Evolutionary conservation across 2,113 vertebrate genomes (phyloP).

Genomic region (Seriola rivoliana): DNA sequence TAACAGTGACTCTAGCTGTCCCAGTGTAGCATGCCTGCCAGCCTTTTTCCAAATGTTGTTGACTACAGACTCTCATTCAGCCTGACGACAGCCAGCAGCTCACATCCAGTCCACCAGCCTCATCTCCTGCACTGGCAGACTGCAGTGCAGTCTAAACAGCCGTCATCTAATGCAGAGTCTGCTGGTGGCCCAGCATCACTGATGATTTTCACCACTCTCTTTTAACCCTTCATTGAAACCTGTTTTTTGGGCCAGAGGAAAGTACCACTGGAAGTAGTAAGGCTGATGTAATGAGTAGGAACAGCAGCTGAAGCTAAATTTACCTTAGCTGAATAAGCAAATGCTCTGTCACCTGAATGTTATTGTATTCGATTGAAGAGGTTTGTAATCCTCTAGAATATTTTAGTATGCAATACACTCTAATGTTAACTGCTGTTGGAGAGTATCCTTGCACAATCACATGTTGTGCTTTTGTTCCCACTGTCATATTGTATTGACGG

Average conservation of each 20-base stretch:
- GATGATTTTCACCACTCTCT: slow-evolving; percentile 44
- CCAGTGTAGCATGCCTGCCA: slow-evolving; percentile 67
- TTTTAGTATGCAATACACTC: slow-evolving; percentile 3
- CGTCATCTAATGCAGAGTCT: slow-evolving; percentile 54
- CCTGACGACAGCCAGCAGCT: slow-evolving; percentile 53
- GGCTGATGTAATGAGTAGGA: slow-evolving; percentile 33
- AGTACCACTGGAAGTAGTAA: slow-evolving; percentile 12
- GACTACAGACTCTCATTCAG: slow-evolving; percentile 62
- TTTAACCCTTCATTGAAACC: slow-evolving; percentile 38
- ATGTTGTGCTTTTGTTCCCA: background rate
- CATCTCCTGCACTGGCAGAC: slow-evolving; percentile 51
- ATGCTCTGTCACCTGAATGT: slow-evolving; percentile 34
- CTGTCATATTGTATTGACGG: slow-evolving; percentile 1
- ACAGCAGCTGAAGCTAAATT: slow-evolving; percentile 55
- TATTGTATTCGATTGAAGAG: slow-evolving; percentile 19
- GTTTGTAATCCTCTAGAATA: background rate
- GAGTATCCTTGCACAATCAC: background rate
- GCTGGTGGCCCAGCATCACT: slow-evolving; percentile 59
- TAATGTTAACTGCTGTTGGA: background rate
- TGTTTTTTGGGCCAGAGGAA: slow-evolving; percentile 37
- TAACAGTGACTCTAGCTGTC: slow-evolving; percentile 53
- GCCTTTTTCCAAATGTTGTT: slow-evolving; percentile 77
- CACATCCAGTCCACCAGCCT: slow-evolving; percentile 58
- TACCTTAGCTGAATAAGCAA: slow-evolving; percentile 46
- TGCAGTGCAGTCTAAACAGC: slow-evolving; percentile 71